Percentiles rank a stretch among this genome's conserved stretches.
Evolutionary conservation across 2,113 vertebrate species (phyloP).

Genomic region (Suricata suricatta): DNA sequence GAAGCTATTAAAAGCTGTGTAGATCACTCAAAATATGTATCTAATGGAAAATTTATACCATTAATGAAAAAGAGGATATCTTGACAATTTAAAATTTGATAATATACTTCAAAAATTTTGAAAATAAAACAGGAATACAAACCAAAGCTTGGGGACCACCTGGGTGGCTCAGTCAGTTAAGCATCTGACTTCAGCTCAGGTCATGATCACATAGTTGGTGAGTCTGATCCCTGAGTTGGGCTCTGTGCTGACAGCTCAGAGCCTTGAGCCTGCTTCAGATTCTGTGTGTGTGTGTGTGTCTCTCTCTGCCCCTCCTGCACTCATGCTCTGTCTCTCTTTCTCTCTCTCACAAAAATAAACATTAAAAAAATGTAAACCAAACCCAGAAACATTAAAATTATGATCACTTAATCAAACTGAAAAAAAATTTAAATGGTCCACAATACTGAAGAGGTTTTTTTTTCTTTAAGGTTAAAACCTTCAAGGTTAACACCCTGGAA

Average conservation of each 20-base stretch:
- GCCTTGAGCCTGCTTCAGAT: no score
- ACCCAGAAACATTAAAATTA: neutral
- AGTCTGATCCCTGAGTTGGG: no score
- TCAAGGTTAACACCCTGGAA: neutral
- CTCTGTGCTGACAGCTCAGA: no score
- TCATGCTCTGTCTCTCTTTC: no score
- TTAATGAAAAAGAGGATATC: neutral
- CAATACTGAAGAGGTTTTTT: neutral
- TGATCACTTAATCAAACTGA: neutral
- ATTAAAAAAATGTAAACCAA: neutral
- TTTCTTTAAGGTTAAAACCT: neutral
- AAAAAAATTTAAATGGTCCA: neutral
- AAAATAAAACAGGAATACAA: constrained; percentile 24
- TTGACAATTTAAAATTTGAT: neutral
- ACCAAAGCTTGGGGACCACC: neutral
- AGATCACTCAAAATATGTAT: neutral
- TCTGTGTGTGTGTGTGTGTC: no score
- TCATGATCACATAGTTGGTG: no score
- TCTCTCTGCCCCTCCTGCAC: no score
- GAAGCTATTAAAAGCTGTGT: neutral
- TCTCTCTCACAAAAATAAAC: no score
- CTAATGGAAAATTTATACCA: neutral
- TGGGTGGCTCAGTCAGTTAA: no score
- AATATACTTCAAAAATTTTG: neutral
- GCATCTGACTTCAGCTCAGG: no score